phyloP scores from a whole-genome alignment of 1,140 invertebrate genomes.

The Aphis gossypii region DNA sequence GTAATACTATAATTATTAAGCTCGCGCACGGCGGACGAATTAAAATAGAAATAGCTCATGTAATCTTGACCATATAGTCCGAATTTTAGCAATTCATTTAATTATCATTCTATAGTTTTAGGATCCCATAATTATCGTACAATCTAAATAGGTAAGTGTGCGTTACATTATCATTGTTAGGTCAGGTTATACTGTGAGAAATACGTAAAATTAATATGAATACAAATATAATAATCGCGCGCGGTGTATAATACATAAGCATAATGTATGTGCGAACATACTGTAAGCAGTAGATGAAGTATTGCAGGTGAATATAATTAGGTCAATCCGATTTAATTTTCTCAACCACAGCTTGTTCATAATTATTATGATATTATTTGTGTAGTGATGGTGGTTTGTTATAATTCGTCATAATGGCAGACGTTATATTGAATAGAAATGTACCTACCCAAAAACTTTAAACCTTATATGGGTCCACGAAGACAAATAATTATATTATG shows the following conservation, averaged over 20 bases:
- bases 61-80: background rate
- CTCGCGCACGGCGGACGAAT: background rate
- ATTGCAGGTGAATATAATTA: constrained; percentile 17
- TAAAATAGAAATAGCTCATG: background rate
- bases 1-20: background rate
- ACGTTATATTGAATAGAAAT: background rate
- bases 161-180: background rate
- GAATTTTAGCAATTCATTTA: background rate
- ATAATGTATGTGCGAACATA: background rate
- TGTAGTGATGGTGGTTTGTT: background rate
- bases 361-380: background rate
- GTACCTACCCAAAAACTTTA: background rate
- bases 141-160: background rate
- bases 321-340: background rate
- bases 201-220: background rate
- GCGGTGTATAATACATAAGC: background rate
- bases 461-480: background rate
- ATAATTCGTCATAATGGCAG: background rate
- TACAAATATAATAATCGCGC: background rate
- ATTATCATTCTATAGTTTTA: background rate
- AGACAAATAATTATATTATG: background rate
- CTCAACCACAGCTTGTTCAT: background rate
- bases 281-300: background rate
- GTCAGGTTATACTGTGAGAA: background rate
- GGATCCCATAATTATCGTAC: constrained; percentile 30